Conservation (phyloP, 1,140 invertebrate species). For the Rhyacophila brunnea region DNA sequence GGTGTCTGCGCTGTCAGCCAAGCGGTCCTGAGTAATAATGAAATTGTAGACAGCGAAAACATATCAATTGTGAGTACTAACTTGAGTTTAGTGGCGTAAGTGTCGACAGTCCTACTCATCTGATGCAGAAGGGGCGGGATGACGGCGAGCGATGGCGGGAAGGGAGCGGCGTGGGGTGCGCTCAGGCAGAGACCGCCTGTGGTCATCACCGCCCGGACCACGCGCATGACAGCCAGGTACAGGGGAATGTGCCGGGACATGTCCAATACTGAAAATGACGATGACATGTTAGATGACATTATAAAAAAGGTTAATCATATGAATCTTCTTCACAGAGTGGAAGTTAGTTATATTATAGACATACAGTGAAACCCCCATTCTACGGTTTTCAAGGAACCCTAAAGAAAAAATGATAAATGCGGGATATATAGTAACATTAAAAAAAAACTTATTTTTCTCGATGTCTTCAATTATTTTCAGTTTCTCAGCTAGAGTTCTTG, state of each 20-base stretch:
- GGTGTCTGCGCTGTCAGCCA: no score
- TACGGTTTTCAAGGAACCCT: no score
- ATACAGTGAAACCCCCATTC: no score
- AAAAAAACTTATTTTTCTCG: no score
- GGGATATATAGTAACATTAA: no score
- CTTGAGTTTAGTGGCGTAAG: constrained; percentile 81
- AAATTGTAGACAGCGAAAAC: not conserved
- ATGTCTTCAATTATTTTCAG: no score
- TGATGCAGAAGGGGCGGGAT: constrained; percentile 68
- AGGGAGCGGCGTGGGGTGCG: constrained; percentile 55
- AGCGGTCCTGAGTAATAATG: no score
- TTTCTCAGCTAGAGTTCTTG: no score
- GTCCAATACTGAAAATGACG: constrained; percentile 68
- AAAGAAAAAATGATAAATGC: no score
- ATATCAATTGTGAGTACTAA: constrained; percentile 56
- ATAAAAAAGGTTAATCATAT: no score
- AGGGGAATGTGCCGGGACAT: constrained; percentile 93
- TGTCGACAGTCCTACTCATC: constrained; percentile 90
- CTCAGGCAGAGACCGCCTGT: constrained; percentile 47
- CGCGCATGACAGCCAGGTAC: constrained; percentile 79
- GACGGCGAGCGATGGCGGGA: constrained; percentile 57
- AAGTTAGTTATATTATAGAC: no score
- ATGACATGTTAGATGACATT: not conserved
- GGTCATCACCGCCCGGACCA: constrained; percentile 76
- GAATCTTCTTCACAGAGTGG: no score